phyloP scores from a whole-genome alignment of 53 echinoderm and acorn worm genomes.

The Holothuria scabra region DNA sequence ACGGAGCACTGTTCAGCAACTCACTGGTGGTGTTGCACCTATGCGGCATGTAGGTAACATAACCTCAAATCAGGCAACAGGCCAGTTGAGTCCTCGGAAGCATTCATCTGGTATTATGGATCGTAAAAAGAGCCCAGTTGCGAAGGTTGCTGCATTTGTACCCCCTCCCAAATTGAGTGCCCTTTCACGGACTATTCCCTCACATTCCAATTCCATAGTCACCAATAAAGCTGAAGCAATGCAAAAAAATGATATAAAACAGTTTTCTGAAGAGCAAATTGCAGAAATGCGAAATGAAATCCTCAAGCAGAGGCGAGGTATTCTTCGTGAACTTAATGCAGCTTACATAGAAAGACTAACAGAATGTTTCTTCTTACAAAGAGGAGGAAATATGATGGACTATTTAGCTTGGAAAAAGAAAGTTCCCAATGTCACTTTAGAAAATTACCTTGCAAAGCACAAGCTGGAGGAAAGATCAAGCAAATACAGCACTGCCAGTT shows the following conservation, averaged over 20 bases:
- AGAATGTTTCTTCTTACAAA: slow-evolving; percentile 93
- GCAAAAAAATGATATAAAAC: slow-evolving; percentile 70
- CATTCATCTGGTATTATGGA: neutral
- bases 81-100: slow-evolving; percentile 25
- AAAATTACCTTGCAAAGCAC: slow-evolving; percentile 70
- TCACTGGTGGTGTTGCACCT: slow-evolving; percentile 35
- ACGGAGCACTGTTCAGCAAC: slow-evolving; percentile 63
- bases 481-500: slow-evolving; percentile 11
- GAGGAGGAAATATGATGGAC: slow-evolving; percentile 98
- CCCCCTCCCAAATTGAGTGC: slow-evolving; percentile 50
- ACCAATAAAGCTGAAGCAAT: slow-evolving; percentile 68
- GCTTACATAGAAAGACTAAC: slow-evolving; percentile 86
- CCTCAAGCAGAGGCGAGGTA: slow-evolving; percentile 75
- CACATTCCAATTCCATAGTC: slow-evolving; percentile 87
- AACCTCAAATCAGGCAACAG: neutral
- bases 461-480: slow-evolving; percentile 73
- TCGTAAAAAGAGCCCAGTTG: slow-evolving; percentile 22
- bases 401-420: slow-evolving; percentile 89
- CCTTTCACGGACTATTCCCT: slow-evolving; percentile 89
- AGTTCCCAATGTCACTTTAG: slow-evolving; percentile 71
- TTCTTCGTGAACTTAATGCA: slow-evolving; percentile 78
- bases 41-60: neutral
- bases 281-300: slow-evolving; percentile 82
- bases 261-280: slow-evolving; percentile 74
- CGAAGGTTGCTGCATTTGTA: slow-evolving; percentile 31